A percentile compares a stretch with the other conserved stretches of the same genome.
phyloP scores from a whole-genome alignment of 2,113 vertebrate genomes.

The Pimephales promelas region DNA sequence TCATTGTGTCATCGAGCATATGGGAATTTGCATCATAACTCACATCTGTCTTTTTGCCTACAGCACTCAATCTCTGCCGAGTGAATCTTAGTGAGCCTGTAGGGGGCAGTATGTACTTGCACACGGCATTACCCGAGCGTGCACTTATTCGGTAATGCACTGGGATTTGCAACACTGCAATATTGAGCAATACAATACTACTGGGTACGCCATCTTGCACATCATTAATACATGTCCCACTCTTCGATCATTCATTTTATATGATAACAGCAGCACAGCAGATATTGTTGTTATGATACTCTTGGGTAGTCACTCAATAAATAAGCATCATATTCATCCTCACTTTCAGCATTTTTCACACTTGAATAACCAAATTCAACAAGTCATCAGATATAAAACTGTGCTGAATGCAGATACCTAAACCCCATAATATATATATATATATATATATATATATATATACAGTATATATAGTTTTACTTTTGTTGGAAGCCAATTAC shows the following conservation, averaged over 20 bases:
- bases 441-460: too few relatives aligned
- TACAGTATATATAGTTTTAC: too few relatives aligned
- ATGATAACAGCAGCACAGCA: constrained; percentile 8
- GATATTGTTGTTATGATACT: constrained; percentile 31
- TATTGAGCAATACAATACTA: constrained; percentile 36
- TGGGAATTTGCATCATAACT: constrained; percentile 15
- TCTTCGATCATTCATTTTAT: constrained; percentile 27
- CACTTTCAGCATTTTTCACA: constrained; percentile 31
- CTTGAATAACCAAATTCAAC: constrained; percentile 14
- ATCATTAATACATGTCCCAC: constrained; percentile 34
- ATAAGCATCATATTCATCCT: background rate
- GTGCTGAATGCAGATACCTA: background rate
- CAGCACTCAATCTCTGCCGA: background rate
- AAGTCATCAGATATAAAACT: constrained; percentile 17
- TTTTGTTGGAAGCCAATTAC: background rate
- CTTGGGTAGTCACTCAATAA: constrained; percentile 11
- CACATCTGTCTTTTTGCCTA: background rate
- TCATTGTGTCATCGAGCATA: background rate
- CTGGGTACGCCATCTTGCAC: constrained; percentile 31
- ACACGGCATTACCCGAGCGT: background rate
- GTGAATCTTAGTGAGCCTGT: background rate
- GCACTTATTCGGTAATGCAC: background rate
- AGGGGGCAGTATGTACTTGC: constrained; percentile 52
- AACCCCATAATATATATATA: background rate
- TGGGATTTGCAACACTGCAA: constrained; percentile 12